Evolutionary conservation across 2,797 vertebrate genomes (phyloP), one percentile per base, ranked within the genome.

Genomic region (Falco peregrinus): DNA sequence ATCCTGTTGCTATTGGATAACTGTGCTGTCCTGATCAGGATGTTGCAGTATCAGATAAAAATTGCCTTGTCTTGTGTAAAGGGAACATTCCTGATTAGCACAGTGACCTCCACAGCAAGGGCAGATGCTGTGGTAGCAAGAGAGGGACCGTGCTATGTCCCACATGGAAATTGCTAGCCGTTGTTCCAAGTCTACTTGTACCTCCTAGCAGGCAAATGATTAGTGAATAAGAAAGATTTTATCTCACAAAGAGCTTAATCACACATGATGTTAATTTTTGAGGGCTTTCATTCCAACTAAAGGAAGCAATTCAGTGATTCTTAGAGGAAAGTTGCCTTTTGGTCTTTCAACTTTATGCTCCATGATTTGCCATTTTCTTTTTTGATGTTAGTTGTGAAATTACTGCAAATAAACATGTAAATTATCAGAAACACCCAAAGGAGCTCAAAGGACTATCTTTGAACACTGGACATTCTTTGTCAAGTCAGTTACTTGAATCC

Each of bases 151-250:
- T 43, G 16, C 33, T 43, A 18, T 51, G 19, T 76, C 15, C 13
- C 9, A 6, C 3, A 1, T 73, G 43, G 47, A 81, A 86, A 69
- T 67, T 22, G 17, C 21, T 41, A 67, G 24, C 61, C 0, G 0
- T 59, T 71, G 22, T 69, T 60, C 24, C 28, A 69, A 22, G 31
- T 61, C 13, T 43, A 3, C 50, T 33, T 73, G 16, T 83, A 20
- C 19, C n/a, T 69, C 25, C 41, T 48, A 25, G 8, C 21, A 73
- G 28, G 19, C 16, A 56, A 84, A 51, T 71, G 25, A 28, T 53
- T 20, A 47, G 51, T 31, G 13, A 73, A 24, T 53, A 45, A n/a
- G 8, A 64, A 82, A 35, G n/a, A 39, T 51, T 45, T 71, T 4
- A 20, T 68, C 60, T 71, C 10, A 2, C 13, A 31, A 64, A 61